phyloP scores from a whole-genome alignment of 1,140 invertebrate genomes.

The Amphibalanus amphitrite region DNA sequence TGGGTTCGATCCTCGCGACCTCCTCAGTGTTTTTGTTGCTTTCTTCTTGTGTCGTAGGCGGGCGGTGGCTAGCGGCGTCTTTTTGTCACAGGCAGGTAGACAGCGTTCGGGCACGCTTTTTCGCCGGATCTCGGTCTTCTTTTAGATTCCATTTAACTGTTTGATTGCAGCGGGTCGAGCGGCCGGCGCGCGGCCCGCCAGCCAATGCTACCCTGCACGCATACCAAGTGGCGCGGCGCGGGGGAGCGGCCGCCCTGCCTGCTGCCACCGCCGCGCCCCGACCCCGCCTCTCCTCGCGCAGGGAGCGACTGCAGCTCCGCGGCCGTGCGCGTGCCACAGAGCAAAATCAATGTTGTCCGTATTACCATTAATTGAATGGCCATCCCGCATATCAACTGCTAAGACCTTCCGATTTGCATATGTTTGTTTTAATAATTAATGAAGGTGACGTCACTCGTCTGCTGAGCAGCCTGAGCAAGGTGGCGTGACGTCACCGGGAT shows the following conservation, averaged over 20 bases:
- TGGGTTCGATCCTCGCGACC: no score
- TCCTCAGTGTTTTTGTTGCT: no score
- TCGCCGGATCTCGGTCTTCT: neutral
- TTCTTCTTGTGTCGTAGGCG: neutral
- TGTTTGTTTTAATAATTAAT: constrained; percentile 2
- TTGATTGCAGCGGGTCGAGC: neutral
- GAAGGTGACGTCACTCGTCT: neutral
- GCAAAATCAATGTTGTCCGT: neutral
- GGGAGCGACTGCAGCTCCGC: no score
- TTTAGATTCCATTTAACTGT: constrained; percentile 2
- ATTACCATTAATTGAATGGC: neutral
- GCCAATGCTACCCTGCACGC: neutral
- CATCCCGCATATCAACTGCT: neutral
- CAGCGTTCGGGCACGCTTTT: neutral
- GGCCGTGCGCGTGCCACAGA: neutral
- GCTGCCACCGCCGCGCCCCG: no score
- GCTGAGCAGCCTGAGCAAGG: neutral
- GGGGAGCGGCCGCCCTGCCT: no score
- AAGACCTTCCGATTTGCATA: neutral
- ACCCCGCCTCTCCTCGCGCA: no score
- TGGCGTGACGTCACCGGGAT: neutral
- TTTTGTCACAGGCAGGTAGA: neutral
- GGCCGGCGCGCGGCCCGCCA: neutral
- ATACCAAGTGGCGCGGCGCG: neutral
- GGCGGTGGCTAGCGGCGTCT: neutral